A percentile compares a stretch with the other conserved stretches of the same genome.
Conservation (phyloP, 2,797 vertebrate species). For the Philypnodon macrostomus region DNA sequence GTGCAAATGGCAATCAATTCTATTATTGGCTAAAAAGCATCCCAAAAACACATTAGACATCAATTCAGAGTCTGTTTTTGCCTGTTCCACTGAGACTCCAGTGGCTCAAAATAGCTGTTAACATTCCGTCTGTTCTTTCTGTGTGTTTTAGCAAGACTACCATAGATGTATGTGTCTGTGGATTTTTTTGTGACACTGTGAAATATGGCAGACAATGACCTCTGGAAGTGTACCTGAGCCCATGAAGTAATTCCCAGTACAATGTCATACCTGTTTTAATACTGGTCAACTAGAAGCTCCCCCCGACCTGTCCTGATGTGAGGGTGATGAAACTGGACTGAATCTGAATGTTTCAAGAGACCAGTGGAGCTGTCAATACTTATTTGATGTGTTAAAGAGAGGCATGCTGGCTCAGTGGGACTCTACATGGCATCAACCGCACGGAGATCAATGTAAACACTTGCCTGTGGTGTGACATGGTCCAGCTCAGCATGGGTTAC, state of each 20-base stretch:
- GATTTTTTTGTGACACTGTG: no score
- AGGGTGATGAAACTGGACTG: slow-evolving; percentile 16
- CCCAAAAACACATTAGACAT: not conserved
- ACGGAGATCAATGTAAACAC: slow-evolving; percentile 68
- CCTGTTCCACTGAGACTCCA: slow-evolving; percentile 6
- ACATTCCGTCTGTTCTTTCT: slow-evolving; percentile 26
- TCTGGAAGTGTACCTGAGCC: no score
- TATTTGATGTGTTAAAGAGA: slow-evolving; percentile 51
- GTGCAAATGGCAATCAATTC: no score
- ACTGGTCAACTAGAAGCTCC: no score
- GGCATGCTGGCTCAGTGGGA: slow-evolving; percentile 37
- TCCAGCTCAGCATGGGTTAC: slow-evolving; percentile 26
- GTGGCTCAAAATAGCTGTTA: slow-evolving; percentile 22
- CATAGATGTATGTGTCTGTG: not conserved
- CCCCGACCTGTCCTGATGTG: no score
- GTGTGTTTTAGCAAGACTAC: not conserved
- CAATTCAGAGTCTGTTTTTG: not conserved
- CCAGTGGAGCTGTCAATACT: slow-evolving; percentile 58
- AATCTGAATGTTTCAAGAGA: slow-evolving; percentile 43
- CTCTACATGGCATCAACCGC: slow-evolving; percentile 39
- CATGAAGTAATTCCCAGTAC: no score
- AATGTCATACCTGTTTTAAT: no score
- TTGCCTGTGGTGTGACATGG: slow-evolving; percentile 39
- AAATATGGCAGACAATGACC: no score
- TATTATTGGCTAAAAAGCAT: slow-evolving; percentile 6